Conservation (phyloP, 1,140 invertebrate genomes). For the Lepeophtheirus salmonis region DNA sequence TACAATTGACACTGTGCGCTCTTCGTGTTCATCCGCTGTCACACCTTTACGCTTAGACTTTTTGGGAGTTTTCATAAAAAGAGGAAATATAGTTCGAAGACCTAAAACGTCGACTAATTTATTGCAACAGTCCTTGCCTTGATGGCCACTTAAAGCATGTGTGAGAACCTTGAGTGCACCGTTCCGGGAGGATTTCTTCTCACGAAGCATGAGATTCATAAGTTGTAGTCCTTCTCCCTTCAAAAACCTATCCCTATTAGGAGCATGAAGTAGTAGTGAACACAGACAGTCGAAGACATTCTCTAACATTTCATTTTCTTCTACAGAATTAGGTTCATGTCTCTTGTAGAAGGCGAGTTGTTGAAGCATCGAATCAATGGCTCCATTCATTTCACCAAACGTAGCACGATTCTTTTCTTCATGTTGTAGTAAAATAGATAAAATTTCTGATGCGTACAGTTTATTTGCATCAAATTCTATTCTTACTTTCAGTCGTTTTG, state of each 20-base stretch:
- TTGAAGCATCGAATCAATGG: slow-evolving; percentile 15
- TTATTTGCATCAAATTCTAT: slow-evolving; percentile 88
- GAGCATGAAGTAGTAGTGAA: slow-evolving; percentile 63
- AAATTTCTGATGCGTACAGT: slow-evolving; percentile 82
- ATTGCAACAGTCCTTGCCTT: slow-evolving; percentile 86
- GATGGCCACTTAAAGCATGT: slow-evolving; percentile 77
- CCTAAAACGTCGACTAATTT: slow-evolving; percentile 98
- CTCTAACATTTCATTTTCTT: slow-evolving; percentile 97
- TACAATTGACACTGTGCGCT: slow-evolving; percentile 85
- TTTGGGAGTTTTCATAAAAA: slow-evolving; percentile 97
- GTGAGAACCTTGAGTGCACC: slow-evolving; percentile 85
- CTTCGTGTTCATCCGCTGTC: slow-evolving; percentile 37
- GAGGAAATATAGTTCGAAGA: slow-evolving; percentile 80
- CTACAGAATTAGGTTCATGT: slow-evolving; percentile 32
- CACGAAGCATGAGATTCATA: slow-evolving; percentile 91
- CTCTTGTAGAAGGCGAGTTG: slow-evolving; percentile 41
- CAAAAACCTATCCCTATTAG: slow-evolving; percentile 78
- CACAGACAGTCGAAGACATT: slow-evolving; percentile 92
- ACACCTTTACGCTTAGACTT: slow-evolving; percentile 62
- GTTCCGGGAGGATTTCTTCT: slow-evolving; percentile 89
- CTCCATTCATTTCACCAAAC: slow-evolving; percentile 11
- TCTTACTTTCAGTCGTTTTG: slow-evolving; percentile 60
- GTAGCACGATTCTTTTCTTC: slow-evolving; percentile 47
- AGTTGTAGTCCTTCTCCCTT: slow-evolving; percentile 85
- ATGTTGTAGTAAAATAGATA: slow-evolving; percentile 84